Base-by-base conservation (phyloP, 2,113 vertebrate genomes). In the Nipponia nippon region DNA sequence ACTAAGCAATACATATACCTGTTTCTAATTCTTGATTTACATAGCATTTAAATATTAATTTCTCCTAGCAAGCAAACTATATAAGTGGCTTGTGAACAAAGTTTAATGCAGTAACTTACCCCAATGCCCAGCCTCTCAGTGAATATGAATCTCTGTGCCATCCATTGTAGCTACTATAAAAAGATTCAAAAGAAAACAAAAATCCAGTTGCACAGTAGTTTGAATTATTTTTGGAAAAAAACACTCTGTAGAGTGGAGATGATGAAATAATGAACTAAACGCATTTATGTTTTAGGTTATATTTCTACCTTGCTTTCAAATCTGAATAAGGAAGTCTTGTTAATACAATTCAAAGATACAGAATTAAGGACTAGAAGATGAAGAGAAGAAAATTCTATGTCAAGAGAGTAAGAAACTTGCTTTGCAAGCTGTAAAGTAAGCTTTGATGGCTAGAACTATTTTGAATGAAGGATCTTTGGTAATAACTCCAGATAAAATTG, bases 121-220 rank as follows among this genome's bases (percentile, higher is more conserved):
- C 98, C 44, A 99, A 63, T 3, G 98, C 99, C 99, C 99, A 99
- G 38, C 96, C 97, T 97, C 98, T 98, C 72, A 99, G 98, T 27
- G 99, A 99, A 72, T 99, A 98, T 1, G 99, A 97, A 87, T 99
- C 99, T 94, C 99, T 98, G 96, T 99, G 98, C 99, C 99, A 99
- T 63, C 99, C 99, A 76, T 97, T 99, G 93, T 99, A 99, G 69
- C 92, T 98, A 94, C 99, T 99, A 69, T 83, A 89, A 94, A 71
- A 97, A 89, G 56, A 94, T 97, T 7, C 29, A 38, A 95, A 90
- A 90, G 29, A 87, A 94, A 75, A 81, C 4, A 10, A 80, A 94
- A 80, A 30, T 17, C 19, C 42, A 93, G 46, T 73, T 85, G 61
- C 6, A 22, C 15, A 62, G 10, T 16, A 63, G 38, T 69, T 92